A percentile compares a stretch with the other conserved stretches of the same genome.
Conservation (phyloP, 2,797 vertebrate species). For the Pipistrellus nathusii region DNA sequence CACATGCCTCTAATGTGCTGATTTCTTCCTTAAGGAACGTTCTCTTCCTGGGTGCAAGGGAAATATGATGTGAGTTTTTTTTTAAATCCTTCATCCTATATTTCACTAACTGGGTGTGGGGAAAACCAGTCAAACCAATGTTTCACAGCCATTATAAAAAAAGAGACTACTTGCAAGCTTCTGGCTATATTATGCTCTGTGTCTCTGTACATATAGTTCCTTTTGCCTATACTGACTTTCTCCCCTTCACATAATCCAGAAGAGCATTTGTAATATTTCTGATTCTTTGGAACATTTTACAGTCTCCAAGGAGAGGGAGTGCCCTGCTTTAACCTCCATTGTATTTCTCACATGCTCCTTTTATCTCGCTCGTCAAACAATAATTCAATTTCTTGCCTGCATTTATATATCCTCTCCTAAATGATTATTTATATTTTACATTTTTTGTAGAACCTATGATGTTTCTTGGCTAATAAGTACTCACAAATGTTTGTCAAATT, state of each 20-base stretch:
- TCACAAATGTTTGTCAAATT: slow-evolving; percentile 1
- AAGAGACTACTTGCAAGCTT: background rate
- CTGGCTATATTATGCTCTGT: background rate
- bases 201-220: background rate
- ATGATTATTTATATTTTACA: background rate
- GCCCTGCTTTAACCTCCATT: background rate
- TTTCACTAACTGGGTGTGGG: background rate
- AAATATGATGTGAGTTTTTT: background rate
- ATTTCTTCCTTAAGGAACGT: background rate
- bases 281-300: background rate
- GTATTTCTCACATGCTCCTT: fast-evolving
- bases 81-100: background rate
- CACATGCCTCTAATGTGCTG: background rate
- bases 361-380: background rate
- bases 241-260: background rate
- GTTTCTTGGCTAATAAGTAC: background rate
- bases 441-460: background rate
- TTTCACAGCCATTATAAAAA: background rate
- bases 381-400: background rate
- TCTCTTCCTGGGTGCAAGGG: background rate
- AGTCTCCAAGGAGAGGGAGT: background rate
- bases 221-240: background rate
- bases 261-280: background rate
- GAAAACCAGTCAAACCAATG: background rate
- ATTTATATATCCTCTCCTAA: background rate